Percentiles rank a stretch among this genome's conserved stretches.
phyloP scores from a whole-genome alignment of 2,113 vertebrate species.

The Caranx ignobilis region DNA sequence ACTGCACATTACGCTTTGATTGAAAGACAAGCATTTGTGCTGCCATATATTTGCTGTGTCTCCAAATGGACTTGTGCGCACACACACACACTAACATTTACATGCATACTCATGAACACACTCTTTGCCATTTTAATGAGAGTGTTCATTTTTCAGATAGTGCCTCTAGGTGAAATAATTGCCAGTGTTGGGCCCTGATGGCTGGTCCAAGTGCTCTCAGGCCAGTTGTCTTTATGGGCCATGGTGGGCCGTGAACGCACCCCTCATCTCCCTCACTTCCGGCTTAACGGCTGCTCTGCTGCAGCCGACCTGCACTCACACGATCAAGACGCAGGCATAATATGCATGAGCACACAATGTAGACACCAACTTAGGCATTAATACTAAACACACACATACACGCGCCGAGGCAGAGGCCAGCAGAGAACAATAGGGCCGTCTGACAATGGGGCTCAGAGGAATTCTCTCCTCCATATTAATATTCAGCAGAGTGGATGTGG shows the following conservation, averaged over 20 bases:
- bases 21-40: constrained; percentile 68
- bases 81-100: constrained; percentile 10
- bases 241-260: constrained; percentile 54
- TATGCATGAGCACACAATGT: constrained; percentile 75
- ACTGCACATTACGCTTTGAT: constrained; percentile 72
- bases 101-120: constrained; percentile 33
- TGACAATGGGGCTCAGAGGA: constrained; percentile 79
- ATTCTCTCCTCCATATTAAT: constrained; percentile 78
- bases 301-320: constrained; percentile 48
- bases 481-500: constrained; percentile 75
- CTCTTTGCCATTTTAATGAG: constrained; percentile 75
- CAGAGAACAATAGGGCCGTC: constrained; percentile 78
- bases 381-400: constrained; percentile 60
- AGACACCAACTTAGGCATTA: constrained; percentile 65
- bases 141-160: constrained; percentile 79
- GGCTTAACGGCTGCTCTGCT: constrained; percentile 70
- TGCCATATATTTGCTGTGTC: constrained; percentile 57
- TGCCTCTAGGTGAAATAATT: constrained; percentile 79
- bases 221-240: constrained; percentile 76
- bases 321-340: constrained; percentile 66
- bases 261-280: constrained; percentile 63
- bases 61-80: constrained; percentile 54
- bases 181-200: constrained; percentile 72
- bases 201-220: constrained; percentile 74
- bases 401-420: constrained; percentile 58